phyloP scores from a whole-genome alignment of 2,797 vertebrate species.

The Cirrhinus mrigala region DNA sequence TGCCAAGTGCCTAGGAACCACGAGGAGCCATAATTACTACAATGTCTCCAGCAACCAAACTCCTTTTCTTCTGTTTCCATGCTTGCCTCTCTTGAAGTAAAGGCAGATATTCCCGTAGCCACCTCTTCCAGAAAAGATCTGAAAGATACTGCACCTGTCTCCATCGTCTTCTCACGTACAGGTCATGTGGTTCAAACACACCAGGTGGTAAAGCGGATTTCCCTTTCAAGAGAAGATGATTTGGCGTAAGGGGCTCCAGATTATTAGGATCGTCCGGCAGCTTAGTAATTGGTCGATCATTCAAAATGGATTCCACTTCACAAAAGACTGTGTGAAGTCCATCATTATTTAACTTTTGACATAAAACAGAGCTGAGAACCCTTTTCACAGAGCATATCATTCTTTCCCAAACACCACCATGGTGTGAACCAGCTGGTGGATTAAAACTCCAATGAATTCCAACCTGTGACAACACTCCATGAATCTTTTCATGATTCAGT shows the following conservation, averaged over 20 bases:
- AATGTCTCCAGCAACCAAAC: background rate
- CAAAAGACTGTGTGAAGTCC: background rate
- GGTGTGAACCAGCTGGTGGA: background rate
- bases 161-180: background rate
- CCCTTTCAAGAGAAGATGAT: background rate
- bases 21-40: background rate
- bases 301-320: background rate
- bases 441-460: background rate
- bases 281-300: background rate
- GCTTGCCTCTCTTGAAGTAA: background rate
- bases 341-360: background rate
- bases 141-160: background rate
- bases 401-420: background rate
- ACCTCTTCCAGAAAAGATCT: background rate
- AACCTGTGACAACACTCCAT: background rate
- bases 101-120: background rate
- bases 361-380: background rate
- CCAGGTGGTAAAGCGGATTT: conserved; percentile 2
- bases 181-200: background rate
- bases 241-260: too few relatives aligned
- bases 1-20: background rate
- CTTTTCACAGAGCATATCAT: background rate
- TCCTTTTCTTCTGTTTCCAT: background rate
- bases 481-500: background rate
- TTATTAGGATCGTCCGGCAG: background rate